Evolutionary conservation across 1,140 invertebrate genomes (phyloP), one percentile per base, ranked within the genome.

Genomic region (Anoplolepis gracilipes): DNA sequence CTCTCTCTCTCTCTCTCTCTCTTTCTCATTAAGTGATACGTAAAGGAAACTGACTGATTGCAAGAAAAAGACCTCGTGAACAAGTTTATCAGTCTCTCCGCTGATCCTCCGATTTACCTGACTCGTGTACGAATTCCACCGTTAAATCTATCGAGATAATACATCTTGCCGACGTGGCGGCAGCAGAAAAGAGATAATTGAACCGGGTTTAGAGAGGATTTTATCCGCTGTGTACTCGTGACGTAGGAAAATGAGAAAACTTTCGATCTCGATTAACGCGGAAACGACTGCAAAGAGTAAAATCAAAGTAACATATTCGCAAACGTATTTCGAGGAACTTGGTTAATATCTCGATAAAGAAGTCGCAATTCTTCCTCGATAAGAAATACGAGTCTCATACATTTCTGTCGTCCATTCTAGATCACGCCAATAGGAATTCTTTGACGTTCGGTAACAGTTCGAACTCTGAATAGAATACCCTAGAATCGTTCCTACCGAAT

Each of bases 231-330:
- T 30, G 36, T 85, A 70, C 22, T 85, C 72, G 46, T 16, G 36
- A 61, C 49, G 39, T 39, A 36, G 55, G 79, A 61, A 87, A 88
- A 88, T 78, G 78, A 87, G 86, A 67, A 87, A 87, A 88, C 79
- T 88, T 87, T 78, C 73, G 22, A 78, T 85, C 79, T 85, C 65
- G 87, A 88, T 85, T 78, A 78, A 85, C 42, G 39, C 5, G 28
- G 22, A 39, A 64, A 67, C n/a, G 39, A 61, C 33, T 55, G 1
- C 36, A 64, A 33, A 55, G 39, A 10, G 28, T 72, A 42, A 55
- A 28, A 75, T 85, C 39, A 53, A 53, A 53, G 28, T 84, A 73
- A 75, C 61, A 16, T 49, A 75, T 85, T 79, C 62, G 36, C 28
- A 30, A 16, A 65, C 42, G 13, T 7, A 73, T 55, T 59, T 28